Base-by-base conservation (phyloP, 92 coral and sea anemone species). In the Zoanthus solanderi region DNA sequence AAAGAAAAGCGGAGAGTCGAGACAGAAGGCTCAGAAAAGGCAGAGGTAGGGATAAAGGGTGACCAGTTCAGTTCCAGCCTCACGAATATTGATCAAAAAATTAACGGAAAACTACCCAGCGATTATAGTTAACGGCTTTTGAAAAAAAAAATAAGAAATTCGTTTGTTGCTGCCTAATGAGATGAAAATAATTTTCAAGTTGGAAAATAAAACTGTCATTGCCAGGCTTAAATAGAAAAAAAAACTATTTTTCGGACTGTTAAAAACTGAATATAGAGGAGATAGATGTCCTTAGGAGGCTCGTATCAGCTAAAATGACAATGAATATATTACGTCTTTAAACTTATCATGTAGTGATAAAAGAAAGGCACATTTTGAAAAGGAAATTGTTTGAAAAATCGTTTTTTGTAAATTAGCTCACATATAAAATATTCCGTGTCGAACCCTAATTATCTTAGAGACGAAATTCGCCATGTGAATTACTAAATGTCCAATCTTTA, bases 21-120 rank as follows among this genome's bases (percentile, higher is more conserved):
- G 66, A 90, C 94, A 7, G 94, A 91, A 42, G 77, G 78, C 5
- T 76, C 83, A 18, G 87, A 76, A 44, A 88, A 74, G 61, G 89
- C 94, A 28, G 94, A 91, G 94, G 94, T 91, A 88, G 23, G 75
- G 94, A 32, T 65, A 66, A 44, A 23, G 15, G 48, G 15, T 7
- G 60, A 32, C 23, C 5, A 28, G 46, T 45, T 81, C 45, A 46
- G 28, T 0, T 47, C 63, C 61, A 1, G 9, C 17, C 23, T 63
- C 85, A 71, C 75, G 63, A 63, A 47, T 57, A 42, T 37, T 61
- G 75, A 45, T 73, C 47, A 81, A 71, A 47, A 37, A 65, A 67
- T 66, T 81, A 81, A 67, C 85, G 85, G 85, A 44, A 67, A 23
- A 81, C 42, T 81, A 23, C 32, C 30, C 60, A 63, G 73, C 17